Base-by-base conservation (phyloP, 2,797 vertebrate genomes). In the Epinephelus awoara region DNA sequence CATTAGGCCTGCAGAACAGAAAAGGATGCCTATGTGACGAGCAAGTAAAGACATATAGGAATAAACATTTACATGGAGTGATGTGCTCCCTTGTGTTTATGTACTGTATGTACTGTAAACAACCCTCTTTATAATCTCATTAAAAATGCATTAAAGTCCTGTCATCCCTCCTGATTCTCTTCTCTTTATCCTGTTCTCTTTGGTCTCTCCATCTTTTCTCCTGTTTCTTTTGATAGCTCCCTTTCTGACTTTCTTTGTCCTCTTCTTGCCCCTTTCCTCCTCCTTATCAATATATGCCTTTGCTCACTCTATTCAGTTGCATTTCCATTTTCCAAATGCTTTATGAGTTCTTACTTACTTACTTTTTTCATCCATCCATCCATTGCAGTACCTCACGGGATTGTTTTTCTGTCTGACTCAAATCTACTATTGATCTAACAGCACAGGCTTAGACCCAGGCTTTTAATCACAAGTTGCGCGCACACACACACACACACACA, bases 371-470 rank as follows among this genome's bases (percentile, higher is more conserved):
- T 67, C 34, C 25, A 67, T 68, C 67, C 49, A 44, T 77, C 68
- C 62, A 40, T n/a, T 25, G 52, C 63, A 49, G 44, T 46, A 54
- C 54, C 18, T 68, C 1, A 2, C 21, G 7, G 21, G 58, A 51
- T 73, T 72, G 62, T 75, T 84, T 80, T 81, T 34, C 79, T 77
- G 56, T 75, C 50, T 21, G 42, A 68, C 72, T 79, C 62, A 77
- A 85, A 85, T 85, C 67, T 69, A 40, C 34, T 84, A 79, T 86
- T 77, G 71, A 88, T 86, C 46, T n/a, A 38, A 58, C 55, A 65
- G 75, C 29, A 58, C 47, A 73, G 56, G 15, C 61, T 76, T 46
- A 58, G 66, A 82, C 46, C 18, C 10, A 25, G 23, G 69, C 21
- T 69, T 87, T 88, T 80, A 75, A 89, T 89, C 83, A 88, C 34